Evolutionary conservation across 2,888 invertebrate genomes (phyloP), one percentile per base, ranked within the genome.

Genomic region (Trimorus sp.): DNA sequence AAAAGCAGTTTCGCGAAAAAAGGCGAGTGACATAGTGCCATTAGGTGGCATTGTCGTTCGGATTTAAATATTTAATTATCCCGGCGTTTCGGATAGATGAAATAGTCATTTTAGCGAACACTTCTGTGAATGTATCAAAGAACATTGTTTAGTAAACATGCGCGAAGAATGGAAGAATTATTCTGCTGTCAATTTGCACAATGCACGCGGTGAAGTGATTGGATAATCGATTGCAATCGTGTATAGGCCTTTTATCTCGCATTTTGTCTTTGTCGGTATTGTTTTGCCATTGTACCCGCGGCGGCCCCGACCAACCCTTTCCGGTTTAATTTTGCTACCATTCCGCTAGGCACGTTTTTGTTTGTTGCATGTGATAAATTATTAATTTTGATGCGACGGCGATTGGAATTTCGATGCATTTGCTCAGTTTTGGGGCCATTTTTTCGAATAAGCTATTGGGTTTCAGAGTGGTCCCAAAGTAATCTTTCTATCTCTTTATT

Each of bases 291-390:
- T 83, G 73, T 81, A 71, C 75, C 63, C 76, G 59, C 79, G 70
- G 82, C 79, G 86, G 85, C 88, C 88, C 87, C 87, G 88, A 86
- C 88, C 81, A 85, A 85, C 88, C 88, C 85, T 85, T 83, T 88
- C 88, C 88, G 88, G 73, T 78, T 85, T 84, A 77, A 85, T 88
- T 88, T 87, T 85, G 84, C 85, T 85, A 85, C 69, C 56, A 71
- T 74, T 62, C 58, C 7, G 56, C 37, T 7, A 15, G 59, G 59
- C 59, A 51, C 65, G 66, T 63, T 75, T 59, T 45, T 65, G 65
- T 65, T 58, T 38, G 59, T 36, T 56, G 48, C 65, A 53, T 59
- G 42, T 53, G 36, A 69, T 65, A 80, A 70, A 80, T 80, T 62
- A 80, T 53, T 66, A 53, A 58, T 79, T 79, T 74, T 37, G 51